Evolutionary conservation across 2,797 vertebrate species (phyloP).

Genomic region (Neoniphon sammara): DNA sequence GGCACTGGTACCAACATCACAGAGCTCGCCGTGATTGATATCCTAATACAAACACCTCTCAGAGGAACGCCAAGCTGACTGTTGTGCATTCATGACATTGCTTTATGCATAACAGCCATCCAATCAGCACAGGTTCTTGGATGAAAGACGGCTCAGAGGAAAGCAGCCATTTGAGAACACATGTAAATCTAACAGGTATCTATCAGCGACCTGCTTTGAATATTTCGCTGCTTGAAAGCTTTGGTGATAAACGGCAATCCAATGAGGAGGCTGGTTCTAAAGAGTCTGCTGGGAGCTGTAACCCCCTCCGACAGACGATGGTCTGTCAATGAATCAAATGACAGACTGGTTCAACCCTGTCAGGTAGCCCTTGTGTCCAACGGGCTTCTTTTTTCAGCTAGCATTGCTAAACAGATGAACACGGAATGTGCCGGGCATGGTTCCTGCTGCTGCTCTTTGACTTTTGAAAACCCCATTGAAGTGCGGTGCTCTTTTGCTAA

Average conservation of each 20-base stretch:
- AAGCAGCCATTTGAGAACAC: conserved; percentile 61
- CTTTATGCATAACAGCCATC: conserved; percentile 68
- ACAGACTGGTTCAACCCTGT: conserved; percentile 8
- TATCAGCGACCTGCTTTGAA: conserved; percentile 55
- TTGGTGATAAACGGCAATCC: conserved; percentile 50
- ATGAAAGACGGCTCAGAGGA: conserved; percentile 62
- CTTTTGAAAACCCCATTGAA: neutral
- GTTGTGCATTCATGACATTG: conserved; percentile 63
- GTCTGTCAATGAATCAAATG: conserved; percentile 44
- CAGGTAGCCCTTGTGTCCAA: neutral
- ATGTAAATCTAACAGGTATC: conserved; percentile 73
- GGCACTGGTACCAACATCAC: conserved; percentile 24
- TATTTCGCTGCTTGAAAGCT: conserved; percentile 53
- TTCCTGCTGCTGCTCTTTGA: neutral
- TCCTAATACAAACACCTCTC: conserved; percentile 72
- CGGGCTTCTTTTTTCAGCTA: neutral
- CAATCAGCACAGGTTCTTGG: conserved; percentile 53
- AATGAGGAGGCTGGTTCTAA: conserved; percentile 29
- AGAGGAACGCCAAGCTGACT: conserved; percentile 60
- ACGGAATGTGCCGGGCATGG: conserved; percentile 18
- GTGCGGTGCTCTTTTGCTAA: neutral
- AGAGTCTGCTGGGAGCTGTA: conserved; percentile 41
- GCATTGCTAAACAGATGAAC: conserved; percentile 6
- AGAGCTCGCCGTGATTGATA: conserved; percentile 72
- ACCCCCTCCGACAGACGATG: conserved; percentile 27